Percentiles rank a stretch among this genome's conserved stretches.
These are phyloP conservation scores for Oreochromis grahami DNA, from an alignment of 2,797 vertebrate genomes.

Conservation along the genomic window DNA sequence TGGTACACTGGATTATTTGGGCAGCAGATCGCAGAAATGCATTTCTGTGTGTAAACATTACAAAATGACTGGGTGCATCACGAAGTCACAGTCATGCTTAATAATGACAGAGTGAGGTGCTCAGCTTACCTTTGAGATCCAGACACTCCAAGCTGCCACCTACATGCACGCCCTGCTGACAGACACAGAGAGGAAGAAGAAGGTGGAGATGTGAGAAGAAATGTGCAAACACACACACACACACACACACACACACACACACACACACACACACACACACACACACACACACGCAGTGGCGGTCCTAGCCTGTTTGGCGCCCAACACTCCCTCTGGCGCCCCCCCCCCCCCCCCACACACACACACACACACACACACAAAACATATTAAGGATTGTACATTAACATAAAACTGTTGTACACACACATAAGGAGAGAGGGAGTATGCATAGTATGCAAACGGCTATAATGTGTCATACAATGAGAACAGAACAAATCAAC, in stretches of 20 bases:
- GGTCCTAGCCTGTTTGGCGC: too few species aligned
- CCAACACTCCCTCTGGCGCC: too few species aligned
- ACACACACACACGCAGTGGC: too few species aligned
- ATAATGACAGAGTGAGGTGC: conserved; percentile 31
- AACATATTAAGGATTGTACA: too few species aligned
- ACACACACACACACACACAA: too few species aligned
- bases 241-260: background rate
- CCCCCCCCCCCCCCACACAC: too few species aligned
- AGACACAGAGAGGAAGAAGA: conserved; percentile 36
- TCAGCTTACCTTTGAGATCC: conserved; percentile 78
- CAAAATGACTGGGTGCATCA: conserved; percentile 1
- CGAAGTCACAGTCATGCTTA: conserved; percentile 38
- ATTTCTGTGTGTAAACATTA: background rate
- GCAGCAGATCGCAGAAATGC: background rate
- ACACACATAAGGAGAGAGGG: too few species aligned
- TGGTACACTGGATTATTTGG: background rate
- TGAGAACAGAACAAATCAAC: too few species aligned
- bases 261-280: background rate
- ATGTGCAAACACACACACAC: background rate
- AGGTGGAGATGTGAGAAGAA: conserved; percentile 44
- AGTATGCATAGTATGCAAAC: too few species aligned
- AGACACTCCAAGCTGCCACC: conserved; percentile 70
- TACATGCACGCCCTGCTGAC: conserved; percentile 69
- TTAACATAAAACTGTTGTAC: too few species aligned
- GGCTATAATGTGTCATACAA: too few species aligned